Evolutionary conservation across 2,888 invertebrate species (phyloP), one percentile per base, ranked within the genome.

Genomic region (Scaptomyza caliginosa): DNA sequence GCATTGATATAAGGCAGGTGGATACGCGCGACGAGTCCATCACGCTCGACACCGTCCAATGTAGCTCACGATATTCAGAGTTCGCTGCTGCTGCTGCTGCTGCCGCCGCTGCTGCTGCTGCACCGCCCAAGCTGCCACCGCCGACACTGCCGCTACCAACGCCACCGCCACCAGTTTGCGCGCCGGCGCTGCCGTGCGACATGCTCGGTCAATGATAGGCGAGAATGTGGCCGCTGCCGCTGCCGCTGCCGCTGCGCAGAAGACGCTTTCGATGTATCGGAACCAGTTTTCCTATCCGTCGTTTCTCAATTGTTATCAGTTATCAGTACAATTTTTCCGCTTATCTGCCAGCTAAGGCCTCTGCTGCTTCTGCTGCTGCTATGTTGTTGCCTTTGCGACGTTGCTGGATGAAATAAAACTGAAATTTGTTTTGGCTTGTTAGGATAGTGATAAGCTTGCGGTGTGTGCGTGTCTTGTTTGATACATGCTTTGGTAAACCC

Each of bases 21-120:
- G 98, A 98, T 68, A 99, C 96, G 89, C 98, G 94, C 77, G 98
- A 98, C 52, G 98, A 98, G 93, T 99, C 99, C 96, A 99, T 97
- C 91, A 98, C 96, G 91, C 97, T 96, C 92, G 98, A 97, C 16
- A 84, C 83, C 60, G 97, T 97, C 97, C 98, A 95, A 90, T 95
- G 95, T 90, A 94, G 94, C 90, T 95, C 95, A 74, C 89, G 90
- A 81, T 89, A 90, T 74, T 90, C 90, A 52, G 89, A 88, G 65
- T 86, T 89, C 69, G 85, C 84, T 60, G 77, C 83, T 17, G 58
- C 76, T 21, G 77, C 74, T 48, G 77, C 74, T 13, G 74, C 74
- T n/a, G 77, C 76, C 34, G 77, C 83, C 48, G 87, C 85, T 43
- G 76, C 82, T 58, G 77, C 81, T 38, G 73, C 80, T 38, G 38